These are phyloP conservation scores for Antheraea yamamai DNA, from an alignment of 2,888 invertebrate species.

Conservation along the genomic window DNA sequence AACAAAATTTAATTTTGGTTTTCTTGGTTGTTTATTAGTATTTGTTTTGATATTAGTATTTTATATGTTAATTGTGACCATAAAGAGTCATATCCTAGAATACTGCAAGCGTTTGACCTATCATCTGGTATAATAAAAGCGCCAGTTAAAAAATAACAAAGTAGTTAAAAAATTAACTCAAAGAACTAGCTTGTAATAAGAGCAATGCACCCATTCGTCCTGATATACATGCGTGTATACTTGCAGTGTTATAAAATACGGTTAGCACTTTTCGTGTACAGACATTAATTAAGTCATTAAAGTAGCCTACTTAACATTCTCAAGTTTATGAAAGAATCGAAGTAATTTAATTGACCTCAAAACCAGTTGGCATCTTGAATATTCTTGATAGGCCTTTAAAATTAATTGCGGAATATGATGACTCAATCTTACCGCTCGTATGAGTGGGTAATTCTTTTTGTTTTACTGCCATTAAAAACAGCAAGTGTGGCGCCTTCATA, in stretches of 20 bases:
- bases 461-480: not conserved
- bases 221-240: not conserved
- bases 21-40: no score
- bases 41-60: no score
- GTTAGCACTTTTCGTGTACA: not conserved
- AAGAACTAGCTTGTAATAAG: no score
- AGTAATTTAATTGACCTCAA: slow-evolving; percentile 14
- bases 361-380: not conserved
- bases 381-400: not conserved
- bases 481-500: not conserved
- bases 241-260: not conserved
- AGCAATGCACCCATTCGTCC: not conserved
- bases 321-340: not conserved
- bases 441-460: not conserved
- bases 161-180: no score
- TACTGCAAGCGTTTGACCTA: no score
- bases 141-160: no score
- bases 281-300: slow-evolving; percentile 3
- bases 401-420: slow-evolving; percentile 3
- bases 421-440: not conserved
- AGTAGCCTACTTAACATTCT: not conserved
- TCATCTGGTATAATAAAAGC: not conserved
- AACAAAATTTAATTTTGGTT: no score
- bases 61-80: no score
- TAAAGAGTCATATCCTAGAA: no score